Evolutionary conservation across 1,140 invertebrate genomes (phyloP).

Genomic region (Caenorhabditis elegans): WBcel235 BX284602.5:13514001-13514500

Average conservation of each 20-base stretch:
- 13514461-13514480: constrained; percentile 47
- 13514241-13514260: constrained; percentile 23
- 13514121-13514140: background rate
- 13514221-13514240: background rate
- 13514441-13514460: constrained; percentile 47
- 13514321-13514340: constrained; percentile 28
- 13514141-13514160: constrained; percentile 49
- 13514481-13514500: constrained; percentile 45
- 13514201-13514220: background rate
- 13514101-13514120: background rate
- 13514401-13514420: background rate
- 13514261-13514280: background rate
- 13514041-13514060: background rate
- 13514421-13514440: constrained; percentile 45
- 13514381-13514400: constrained; percentile 23
- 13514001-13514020: constrained; percentile 40
- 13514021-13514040: background rate
- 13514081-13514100: constrained; percentile 36
- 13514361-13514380: constrained; percentile 47
- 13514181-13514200: constrained; percentile 32
- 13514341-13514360: constrained; percentile 44
- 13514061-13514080: constrained; percentile 3
- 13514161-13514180: constrained; percentile 37
- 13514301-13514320: background rate
- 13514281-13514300: constrained; percentile 9